These are phyloP conservation scores for Diabrotica virgifera DNA, from an alignment of 1,140 invertebrate genomes.

Conservation along the genomic window DNA sequence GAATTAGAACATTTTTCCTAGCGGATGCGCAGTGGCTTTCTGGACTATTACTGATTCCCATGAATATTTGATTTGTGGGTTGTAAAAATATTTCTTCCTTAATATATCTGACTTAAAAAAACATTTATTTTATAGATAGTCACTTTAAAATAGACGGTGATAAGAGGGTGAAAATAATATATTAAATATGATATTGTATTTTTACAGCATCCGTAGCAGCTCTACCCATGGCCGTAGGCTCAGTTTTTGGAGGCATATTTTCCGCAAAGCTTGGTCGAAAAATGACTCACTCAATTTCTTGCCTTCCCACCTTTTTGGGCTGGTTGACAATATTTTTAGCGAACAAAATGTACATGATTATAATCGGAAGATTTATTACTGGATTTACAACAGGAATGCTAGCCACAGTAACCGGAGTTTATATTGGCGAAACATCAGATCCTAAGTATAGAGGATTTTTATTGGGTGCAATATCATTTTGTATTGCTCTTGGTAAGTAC, in stretches of 20 bases:
- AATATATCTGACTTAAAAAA: no score
- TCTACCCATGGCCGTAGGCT: constrained; percentile 59
- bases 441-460: constrained; percentile 58
- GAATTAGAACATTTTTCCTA: no score
- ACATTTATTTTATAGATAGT: no score
- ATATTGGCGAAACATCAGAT: constrained; percentile 54
- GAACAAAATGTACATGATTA: constrained; percentile 51
- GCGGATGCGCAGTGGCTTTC: no score
- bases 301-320: constrained; percentile 61
- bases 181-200: background rate
- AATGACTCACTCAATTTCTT: constrained; percentile 57
- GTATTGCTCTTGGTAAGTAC: constrained; percentile 46
- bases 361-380: constrained; percentile 64
- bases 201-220: constrained; percentile 56
- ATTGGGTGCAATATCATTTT: constrained; percentile 42
- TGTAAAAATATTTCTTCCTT: no score
- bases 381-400: constrained; percentile 51
- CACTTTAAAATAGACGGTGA: no score
- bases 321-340: constrained; percentile 63
- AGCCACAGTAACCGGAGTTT: constrained; percentile 35
- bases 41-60: no score
- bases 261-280: constrained; percentile 69
- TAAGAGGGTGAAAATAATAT: no score
- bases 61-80: no score
- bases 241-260: constrained; percentile 56